Conservation (phyloP, 2,888 invertebrate genomes). For the Epirrhoe alternata region DNA sequence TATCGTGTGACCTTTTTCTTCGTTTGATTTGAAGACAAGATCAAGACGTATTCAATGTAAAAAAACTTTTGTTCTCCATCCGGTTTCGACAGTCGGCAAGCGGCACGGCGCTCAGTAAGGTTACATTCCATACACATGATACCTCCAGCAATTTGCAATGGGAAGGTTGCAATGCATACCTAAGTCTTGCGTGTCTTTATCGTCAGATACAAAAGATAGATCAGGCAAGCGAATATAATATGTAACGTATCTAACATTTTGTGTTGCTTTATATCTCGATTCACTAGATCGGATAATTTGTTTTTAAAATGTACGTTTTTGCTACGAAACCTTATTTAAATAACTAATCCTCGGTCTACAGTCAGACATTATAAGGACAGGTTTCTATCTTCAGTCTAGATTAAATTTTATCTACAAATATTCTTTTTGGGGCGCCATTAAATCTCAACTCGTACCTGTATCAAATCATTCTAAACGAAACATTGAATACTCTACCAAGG, state of each 20-base stretch:
- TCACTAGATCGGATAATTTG: neutral
- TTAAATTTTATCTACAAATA: neutral
- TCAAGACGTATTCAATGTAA: constrained; percentile 22
- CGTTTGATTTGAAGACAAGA: constrained; percentile 15
- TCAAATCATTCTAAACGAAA: too few species aligned
- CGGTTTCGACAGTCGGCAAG: constrained; percentile 36
- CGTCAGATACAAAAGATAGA: constrained; percentile 6
- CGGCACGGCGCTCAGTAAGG: constrained; percentile 37
- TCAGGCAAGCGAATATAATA: neutral
- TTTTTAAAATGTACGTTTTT: neutral
- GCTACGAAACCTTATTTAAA: neutral
- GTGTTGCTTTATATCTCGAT: neutral
- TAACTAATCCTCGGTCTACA: neutral
- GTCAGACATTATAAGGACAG: neutral
- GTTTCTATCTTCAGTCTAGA: neutral
- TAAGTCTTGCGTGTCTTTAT: constrained; percentile 28
- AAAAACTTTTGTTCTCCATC: constrained; percentile 37
- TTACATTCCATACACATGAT: constrained; percentile 44
- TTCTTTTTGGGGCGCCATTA: too few species aligned
- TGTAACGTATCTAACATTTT: constrained; percentile 5
- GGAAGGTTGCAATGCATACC: constrained; percentile 39
- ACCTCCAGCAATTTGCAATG: constrained; percentile 33
- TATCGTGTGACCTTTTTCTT: constrained; percentile 18
- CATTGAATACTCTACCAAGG: too few species aligned
- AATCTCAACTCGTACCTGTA: too few species aligned